Evolutionary conservation across 1,140 invertebrate species (phyloP).

Genomic region (Rhizoglyphus robini): DNA sequence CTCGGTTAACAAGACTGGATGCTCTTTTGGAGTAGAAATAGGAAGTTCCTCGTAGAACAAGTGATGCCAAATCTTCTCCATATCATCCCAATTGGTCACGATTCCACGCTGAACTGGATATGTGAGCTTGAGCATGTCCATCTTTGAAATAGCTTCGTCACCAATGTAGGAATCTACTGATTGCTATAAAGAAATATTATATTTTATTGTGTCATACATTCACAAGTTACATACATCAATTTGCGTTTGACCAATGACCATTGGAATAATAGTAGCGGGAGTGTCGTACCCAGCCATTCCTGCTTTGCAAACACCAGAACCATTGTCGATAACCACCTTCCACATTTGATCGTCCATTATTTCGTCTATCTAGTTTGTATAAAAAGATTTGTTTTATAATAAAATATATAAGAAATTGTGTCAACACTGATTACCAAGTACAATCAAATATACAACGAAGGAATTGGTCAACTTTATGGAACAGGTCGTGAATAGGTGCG

Average conservation of each 20-base stretch:
- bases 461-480: too few species aligned
- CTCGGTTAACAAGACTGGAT: too few species aligned
- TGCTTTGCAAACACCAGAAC: conserved; percentile 39
- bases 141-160: conserved; percentile 81
- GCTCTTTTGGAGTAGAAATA: conserved; percentile 81
- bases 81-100: too few species aligned
- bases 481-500: too few species aligned
- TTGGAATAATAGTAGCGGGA: too few species aligned
- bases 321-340: too few species aligned
- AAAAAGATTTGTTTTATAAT: not conserved
- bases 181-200: not conserved
- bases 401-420: not conserved
- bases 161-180: conserved; percentile 40
- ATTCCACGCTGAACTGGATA: too few species aligned
- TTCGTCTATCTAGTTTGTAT: not conserved
- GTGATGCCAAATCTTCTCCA: conserved; percentile 49
- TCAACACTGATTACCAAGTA: too few species aligned
- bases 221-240: conserved; percentile 36
- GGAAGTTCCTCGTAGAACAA: conserved; percentile 66
- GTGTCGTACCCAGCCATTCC: conserved; percentile 41
- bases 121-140: conserved; percentile 46
- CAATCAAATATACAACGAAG: too few species aligned
- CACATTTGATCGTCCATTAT: not conserved
- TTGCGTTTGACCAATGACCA: too few species aligned
- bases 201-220: conserved; percentile 31